These are phyloP conservation scores for Bothrops alternatus DNA, from an alignment of 2,797 vertebrate species.

Conservation along the genomic window DNA sequence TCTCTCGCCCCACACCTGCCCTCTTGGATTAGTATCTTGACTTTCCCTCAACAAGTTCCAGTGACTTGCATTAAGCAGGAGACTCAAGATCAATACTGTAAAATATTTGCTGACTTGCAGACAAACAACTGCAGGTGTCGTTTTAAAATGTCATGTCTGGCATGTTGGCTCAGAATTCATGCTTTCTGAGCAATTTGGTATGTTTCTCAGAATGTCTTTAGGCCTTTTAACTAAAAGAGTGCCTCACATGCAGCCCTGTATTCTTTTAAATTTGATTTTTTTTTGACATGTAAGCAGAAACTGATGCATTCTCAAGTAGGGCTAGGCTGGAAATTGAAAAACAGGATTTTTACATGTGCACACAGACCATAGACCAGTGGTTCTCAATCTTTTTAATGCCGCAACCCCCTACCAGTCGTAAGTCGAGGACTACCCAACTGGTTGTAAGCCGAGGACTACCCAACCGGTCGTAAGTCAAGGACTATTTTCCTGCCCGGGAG, in stretches of 20 bases:
- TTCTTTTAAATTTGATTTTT: neutral
- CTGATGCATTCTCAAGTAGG: neutral
- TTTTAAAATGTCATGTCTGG: neutral
- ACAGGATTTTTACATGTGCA: neutral
- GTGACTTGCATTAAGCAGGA: neutral
- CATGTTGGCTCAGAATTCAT: neutral
- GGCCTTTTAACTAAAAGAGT: neutral
- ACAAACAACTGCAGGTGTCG: neutral
- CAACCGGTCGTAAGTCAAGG: too few species aligned
- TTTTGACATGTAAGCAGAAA: neutral
- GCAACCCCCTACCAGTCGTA: too few species aligned
- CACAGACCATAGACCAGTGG: too few species aligned
- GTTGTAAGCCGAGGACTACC: too few species aligned
- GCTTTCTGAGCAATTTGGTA: neutral
- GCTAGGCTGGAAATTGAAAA: neutral
- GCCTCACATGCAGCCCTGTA: too few species aligned
- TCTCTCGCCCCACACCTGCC: conserved; percentile 10
- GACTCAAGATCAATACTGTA: neutral
- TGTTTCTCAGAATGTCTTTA: neutral
- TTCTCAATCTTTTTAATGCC: too few species aligned
- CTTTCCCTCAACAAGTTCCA: neutral
- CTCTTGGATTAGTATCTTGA: neutral
- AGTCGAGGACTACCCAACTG: too few species aligned
- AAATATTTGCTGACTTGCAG: neutral
- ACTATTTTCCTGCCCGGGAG: too few species aligned